Evolutionary conservation across 2,113 vertebrate species (phyloP).

Genomic region (Cheilinus undulatus): DNA sequence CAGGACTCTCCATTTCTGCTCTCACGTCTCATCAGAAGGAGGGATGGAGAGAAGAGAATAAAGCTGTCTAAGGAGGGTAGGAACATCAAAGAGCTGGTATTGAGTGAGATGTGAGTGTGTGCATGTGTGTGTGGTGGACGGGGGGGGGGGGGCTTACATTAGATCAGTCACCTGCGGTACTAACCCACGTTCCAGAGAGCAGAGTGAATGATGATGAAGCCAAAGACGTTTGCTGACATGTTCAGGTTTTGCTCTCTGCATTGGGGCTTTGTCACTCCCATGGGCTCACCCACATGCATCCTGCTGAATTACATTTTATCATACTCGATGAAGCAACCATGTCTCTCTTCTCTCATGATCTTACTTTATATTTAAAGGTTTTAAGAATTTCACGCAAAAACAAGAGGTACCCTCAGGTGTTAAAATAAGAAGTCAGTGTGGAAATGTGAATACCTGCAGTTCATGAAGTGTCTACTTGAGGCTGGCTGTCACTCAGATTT

Average conservation of each 20-base stretch:
- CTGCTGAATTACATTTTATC: neutral
- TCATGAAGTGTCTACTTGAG: no score
- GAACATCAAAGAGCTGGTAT: constrained; percentile 71
- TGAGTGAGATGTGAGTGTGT: constrained; percentile 24
- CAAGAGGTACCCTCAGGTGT: no score
- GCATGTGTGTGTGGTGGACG: neutral
- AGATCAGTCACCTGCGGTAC: constrained; percentile 48
- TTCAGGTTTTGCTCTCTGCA: constrained; percentile 12
- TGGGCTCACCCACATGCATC: neutral
- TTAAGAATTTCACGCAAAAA: no score
- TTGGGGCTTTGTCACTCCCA: neutral
- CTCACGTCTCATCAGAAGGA: constrained; percentile 31
- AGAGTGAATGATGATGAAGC: constrained; percentile 47
- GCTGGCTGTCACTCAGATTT: no score
- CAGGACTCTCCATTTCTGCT: constrained; percentile 57
- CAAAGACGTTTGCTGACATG: constrained; percentile 35
- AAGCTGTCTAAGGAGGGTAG: constrained; percentile 47
- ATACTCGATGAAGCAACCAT: neutral
- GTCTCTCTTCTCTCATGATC: neutral
- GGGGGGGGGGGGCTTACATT: neutral
- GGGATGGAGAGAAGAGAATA: constrained; percentile 50
- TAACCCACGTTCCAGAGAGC: constrained; percentile 47
- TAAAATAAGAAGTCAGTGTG: no score
- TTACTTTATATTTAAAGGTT: neutral
- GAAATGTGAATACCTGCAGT: no score